phyloP scores from a whole-genome alignment of 2,113 vertebrate species.

The Lynx canadensis region DNA sequence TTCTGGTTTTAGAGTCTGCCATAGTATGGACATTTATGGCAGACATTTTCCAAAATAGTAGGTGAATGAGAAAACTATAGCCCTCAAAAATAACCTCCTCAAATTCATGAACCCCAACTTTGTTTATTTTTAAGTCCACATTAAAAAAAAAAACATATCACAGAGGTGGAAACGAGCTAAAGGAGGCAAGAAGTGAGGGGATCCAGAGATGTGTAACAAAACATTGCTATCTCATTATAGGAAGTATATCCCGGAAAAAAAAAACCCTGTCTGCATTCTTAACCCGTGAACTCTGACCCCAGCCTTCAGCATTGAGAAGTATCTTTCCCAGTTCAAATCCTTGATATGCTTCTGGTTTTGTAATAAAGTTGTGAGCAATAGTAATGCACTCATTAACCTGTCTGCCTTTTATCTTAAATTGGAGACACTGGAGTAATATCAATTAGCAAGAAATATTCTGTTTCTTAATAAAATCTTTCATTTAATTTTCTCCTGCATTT shows the following conservation, averaged over 20 bases:
- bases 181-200: neutral
- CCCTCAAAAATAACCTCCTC: neutral
- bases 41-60: slow-evolving; percentile 3
- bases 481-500: slow-evolving; percentile 60
- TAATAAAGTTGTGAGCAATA: neutral
- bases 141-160: neutral
- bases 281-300: neutral
- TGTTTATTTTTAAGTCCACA: too few relatives aligned
- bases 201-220: neutral
- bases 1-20: neutral
- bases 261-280: neutral
- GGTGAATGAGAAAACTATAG: neutral
- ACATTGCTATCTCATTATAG: neutral
- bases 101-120: neutral
- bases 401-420: slow-evolving; percentile 63
- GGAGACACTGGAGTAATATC: neutral
- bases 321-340: slow-evolving; percentile 22
- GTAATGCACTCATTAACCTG: slow-evolving; percentile 2
- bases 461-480: slow-evolving; percentile 56
- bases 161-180: neutral
- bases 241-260: neutral
- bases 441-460: slow-evolving; percentile 26
- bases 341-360: slow-evolving; percentile 38
- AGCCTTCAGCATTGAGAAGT: neutral
- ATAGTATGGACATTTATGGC: neutral